Evolutionary conservation across 1,140 invertebrate species (phyloP), one percentile per base, ranked within the genome.

Genomic region (Oppia nitens): DNA sequence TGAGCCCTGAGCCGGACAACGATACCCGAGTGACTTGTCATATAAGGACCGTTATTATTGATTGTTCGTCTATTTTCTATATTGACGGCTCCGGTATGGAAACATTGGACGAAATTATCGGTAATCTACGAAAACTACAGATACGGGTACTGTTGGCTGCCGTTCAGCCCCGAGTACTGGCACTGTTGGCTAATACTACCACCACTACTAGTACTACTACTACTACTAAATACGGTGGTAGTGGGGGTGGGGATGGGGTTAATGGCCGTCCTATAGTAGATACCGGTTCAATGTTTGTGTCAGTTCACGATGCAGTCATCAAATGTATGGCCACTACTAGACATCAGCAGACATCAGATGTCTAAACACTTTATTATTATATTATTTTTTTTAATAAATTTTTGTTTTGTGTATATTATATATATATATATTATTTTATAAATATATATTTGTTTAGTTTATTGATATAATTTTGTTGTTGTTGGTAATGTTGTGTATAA

Each of bases 51-150:
- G 57, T 65, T 4, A 58, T 66, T n/a, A 60, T 66, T 47, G 63
- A 66, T 61, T 66, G 65, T 55, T 61, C 60, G 9, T 45, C 61
- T 47, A 60, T 66, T 14, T 47, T 53, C 23, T 66, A 60, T 55
- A 24, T 64, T 20, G 65, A 66, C 60, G 45, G 52, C 6, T 24
- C 57, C 27, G 65, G 63, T 14, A 32, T 64, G 14, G 63, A 64
- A 52, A 60, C 62, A 27, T 48, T 66, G 12, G 23, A 54, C 21
- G 65, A 66, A 50, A 55, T 64, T 29, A 52, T 6, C n/a, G 26
- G 17, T n/a, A 11, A 52, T 17, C n/a, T 57, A 21, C 4, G 40
- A 11, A 24, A 57, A 50, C 12, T 20, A 24, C 26, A 55, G n/a
- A 27, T 2, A 21, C 20, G 29, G 14, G n/a, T 55, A 47, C 1